phyloP scores from a whole-genome alignment of 2,888 invertebrate genomes.

The Drosophila stalkeri region DNA sequence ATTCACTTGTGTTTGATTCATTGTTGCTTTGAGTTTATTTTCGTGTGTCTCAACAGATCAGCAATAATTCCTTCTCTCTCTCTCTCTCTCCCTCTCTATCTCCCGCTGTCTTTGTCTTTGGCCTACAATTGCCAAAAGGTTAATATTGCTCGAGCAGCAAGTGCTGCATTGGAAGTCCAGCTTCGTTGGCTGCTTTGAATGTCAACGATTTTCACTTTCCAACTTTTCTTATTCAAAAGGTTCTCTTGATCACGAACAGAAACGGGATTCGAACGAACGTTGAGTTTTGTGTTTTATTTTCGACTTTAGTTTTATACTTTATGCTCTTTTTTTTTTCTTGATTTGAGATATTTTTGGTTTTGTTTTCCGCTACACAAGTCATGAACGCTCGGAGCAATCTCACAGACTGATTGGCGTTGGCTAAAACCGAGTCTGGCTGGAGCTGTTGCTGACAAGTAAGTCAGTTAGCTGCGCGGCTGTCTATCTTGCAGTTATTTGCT shows the following conservation, averaged over 20 bases:
- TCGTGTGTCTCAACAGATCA: slow-evolving; percentile 7
- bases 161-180: slow-evolving; percentile 40
- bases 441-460: slow-evolving; percentile 35
- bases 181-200: slow-evolving; percentile 30
- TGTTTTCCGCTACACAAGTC: slow-evolving; percentile 43
- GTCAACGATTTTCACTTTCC: slow-evolving; percentile 55
- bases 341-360: background rate
- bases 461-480: slow-evolving; percentile 38
- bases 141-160: slow-evolving; percentile 36
- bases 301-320: background rate
- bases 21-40: slow-evolving; percentile 41
- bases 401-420: slow-evolving; percentile 65
- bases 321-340: background rate
- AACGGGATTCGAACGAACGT: slow-evolving; percentile 49
- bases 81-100: slow-evolving; percentile 1
- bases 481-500: slow-evolving; percentile 57
- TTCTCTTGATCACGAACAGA: slow-evolving; percentile 47
- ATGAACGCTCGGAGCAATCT: slow-evolving; percentile 66
- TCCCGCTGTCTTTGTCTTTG: slow-evolving; percentile 38
- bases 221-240: slow-evolving; percentile 25
- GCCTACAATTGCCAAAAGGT: slow-evolving; percentile 54
- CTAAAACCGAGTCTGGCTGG: slow-evolving; percentile 47
- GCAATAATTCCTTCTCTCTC: slow-evolving; percentile 12
- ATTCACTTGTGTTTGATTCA: slow-evolving; percentile 77
- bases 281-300: slow-evolving; percentile 10